Evolutionary conservation across 2,888 invertebrate species (phyloP), one percentile per base, ranked within the genome.

Genomic region (Meiosimyza decipiens): DNA sequence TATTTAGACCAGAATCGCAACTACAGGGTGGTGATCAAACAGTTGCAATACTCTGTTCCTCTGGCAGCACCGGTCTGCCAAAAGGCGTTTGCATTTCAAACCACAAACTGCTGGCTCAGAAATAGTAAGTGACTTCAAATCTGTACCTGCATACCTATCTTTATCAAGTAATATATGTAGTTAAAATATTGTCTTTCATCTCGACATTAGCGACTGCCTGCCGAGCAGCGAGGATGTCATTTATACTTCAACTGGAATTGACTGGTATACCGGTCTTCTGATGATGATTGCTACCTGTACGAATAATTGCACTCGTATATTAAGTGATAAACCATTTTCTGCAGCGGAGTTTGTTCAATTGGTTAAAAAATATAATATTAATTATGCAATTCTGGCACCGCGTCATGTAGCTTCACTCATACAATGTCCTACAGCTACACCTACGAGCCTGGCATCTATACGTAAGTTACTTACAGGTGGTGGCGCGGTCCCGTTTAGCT

Each of bases 1-100:
- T 18, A 22, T 3, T 28, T 6, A 70, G 70, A 1, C 70, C 71
- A 9, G 47, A 49, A 12, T 12, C 47, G 6, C 16, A 64, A 11
- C 22, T 33, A 1, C 5, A 52, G 51, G 80, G 81, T 2, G 75
- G 76, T 1, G 77, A 78, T 65, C 81, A 83, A 71, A 79, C 81
- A 4, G 76, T 81, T 49, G 80, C 76, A 4, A 83, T 85, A 57
- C 57, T 84, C 12, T 82, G 82, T 72, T 83, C 85, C 0, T 84
- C 83, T 2, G 85, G 85, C 4, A 82, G 83, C 6, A 82, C 83
- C 2, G 84, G 84, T 22, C 60, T 81, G 47, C 81, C 82, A 0
- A 85, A 85, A 74, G 81, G 81, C 2, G 80, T 84, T 15, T 47
- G 55, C 16, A 9, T 71, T 3, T 64, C 71, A 9, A 63, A 71